Evolutionary conservation across 2,888 invertebrate species (phyloP), one percentile per base, ranked within the genome.

Genomic region (Mystacides longicornis): DNA sequence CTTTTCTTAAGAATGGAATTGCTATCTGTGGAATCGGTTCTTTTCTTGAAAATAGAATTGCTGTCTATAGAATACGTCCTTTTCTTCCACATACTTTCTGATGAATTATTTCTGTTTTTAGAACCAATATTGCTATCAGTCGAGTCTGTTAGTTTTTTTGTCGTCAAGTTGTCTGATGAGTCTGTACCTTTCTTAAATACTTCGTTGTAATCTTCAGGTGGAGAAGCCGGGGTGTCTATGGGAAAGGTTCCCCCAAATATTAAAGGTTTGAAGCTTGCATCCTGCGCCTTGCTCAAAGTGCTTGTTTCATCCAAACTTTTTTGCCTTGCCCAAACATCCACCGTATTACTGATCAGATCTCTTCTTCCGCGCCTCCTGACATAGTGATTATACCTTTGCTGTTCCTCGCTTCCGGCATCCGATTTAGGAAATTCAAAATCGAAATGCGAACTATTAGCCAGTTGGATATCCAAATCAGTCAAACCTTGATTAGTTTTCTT

Each of bases 161-260:
- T 7, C 5, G 5, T 11, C 7, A 7, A 7, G 27, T 27, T 27
- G 3, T 2, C 18, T 49, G 52, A 58, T 45, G 50, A 52, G 7
- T 11, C 7, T 27, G 27, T 27, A 5, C 7, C 7, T 11, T 27
- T 27, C 14, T 37, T 37, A 27, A 54, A 51, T 58, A 23, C 31
- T 5, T 21, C 22, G 37, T 46, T 52, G 22, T 49, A 51, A 2
- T 48, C 23, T 48, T 62, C 65, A 52, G 64, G 64, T 21, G 67
- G 68, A 18, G 68, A 64, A 27, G 70, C 68, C 23, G 90, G 90
- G 65, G 81, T 80, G 68, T 91, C 91, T 62, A 93, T 92, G 3
- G 92, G 91, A 76, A 81, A 93, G 2, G 92, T 93, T 52, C 91
- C 91, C 64, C 89, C 89, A 69, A 89, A 91, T 59, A 90, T 80